These are phyloP conservation scores for Perithous albicinctus DNA, from an alignment of 2,888 invertebrate genomes.

Conservation along the genomic window DNA sequence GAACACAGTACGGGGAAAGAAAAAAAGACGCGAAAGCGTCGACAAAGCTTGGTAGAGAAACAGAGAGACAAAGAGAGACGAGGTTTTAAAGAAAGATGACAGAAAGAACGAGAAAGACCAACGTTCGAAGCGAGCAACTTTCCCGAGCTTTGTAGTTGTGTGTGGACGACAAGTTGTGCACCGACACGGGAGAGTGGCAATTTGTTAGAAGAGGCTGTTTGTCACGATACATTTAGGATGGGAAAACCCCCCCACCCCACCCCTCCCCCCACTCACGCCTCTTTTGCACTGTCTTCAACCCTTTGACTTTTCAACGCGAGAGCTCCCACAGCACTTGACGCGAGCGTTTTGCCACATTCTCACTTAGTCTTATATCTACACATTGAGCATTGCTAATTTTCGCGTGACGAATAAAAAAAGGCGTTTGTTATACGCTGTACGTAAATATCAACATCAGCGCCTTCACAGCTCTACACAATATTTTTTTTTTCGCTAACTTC, in stretches of 20 bases:
- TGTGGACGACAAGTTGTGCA: constrained; percentile 73
- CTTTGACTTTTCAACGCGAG: constrained; percentile 61
- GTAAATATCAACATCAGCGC: not conserved
- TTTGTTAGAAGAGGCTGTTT: constrained; percentile 75
- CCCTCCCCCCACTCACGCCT: too few species aligned
- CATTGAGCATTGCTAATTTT: not conserved
- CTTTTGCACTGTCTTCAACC: constrained; percentile 54
- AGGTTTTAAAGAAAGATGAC: too few species aligned
- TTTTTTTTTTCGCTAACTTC: not conserved
- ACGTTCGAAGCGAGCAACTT: constrained; percentile 68
- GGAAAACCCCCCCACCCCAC: constrained; percentile 24
- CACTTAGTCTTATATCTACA: not conserved
- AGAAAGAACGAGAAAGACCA: constrained; percentile 14
- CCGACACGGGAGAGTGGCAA: constrained; percentile 75
- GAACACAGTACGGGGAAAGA: not conserved
- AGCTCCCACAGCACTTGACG: constrained; percentile 48
- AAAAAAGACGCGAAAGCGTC: constrained; percentile 53
- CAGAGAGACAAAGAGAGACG: not conserved
- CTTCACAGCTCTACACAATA: too few species aligned
- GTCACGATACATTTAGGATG: constrained; percentile 76
- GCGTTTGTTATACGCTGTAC: not conserved
- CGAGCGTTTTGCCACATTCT: constrained; percentile 37
- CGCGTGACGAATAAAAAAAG: not conserved
- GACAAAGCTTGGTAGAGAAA: constrained; percentile 41
- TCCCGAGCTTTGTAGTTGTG: constrained; percentile 75